Percentiles rank a stretch among this genome's conserved stretches.
Conservation (phyloP, 2,113 vertebrate genomes). For the Mionectes macconnelli region DNA sequence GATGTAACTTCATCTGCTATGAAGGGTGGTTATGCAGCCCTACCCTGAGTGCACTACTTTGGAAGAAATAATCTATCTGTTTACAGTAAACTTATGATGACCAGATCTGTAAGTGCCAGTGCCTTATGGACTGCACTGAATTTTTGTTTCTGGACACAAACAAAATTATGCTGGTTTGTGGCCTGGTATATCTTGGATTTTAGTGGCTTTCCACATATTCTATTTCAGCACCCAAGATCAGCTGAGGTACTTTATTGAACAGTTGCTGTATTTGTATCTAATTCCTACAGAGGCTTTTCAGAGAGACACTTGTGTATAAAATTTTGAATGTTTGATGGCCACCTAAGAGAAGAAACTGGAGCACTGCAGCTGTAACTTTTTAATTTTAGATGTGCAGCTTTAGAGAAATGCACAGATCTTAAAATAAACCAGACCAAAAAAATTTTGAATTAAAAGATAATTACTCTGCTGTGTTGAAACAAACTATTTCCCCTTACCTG, state of each 20-base stretch:
- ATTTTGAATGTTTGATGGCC: background rate
- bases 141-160: background rate
- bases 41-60: background rate
- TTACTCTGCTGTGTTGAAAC: background rate
- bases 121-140: background rate
- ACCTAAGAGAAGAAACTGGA: background rate
- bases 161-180: background rate
- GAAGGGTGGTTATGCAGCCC: background rate
- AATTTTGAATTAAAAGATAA: background rate
- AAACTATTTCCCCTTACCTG: background rate
- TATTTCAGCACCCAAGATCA: background rate
- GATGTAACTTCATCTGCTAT: conserved; percentile 53
- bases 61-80: background rate
- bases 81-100: background rate
- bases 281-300: background rate
- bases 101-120: background rate
- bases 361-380: background rate
- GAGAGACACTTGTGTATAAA: background rate
- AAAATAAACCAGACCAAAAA: background rate
- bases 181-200: background rate
- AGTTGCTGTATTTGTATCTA: background rate
- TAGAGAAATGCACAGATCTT: background rate
- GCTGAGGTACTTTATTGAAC: background rate
- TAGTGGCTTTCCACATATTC: background rate
- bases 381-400: background rate